Conservation (phyloP, 1,140 invertebrate species). For the Brachionus calyciflorus region DNA sequence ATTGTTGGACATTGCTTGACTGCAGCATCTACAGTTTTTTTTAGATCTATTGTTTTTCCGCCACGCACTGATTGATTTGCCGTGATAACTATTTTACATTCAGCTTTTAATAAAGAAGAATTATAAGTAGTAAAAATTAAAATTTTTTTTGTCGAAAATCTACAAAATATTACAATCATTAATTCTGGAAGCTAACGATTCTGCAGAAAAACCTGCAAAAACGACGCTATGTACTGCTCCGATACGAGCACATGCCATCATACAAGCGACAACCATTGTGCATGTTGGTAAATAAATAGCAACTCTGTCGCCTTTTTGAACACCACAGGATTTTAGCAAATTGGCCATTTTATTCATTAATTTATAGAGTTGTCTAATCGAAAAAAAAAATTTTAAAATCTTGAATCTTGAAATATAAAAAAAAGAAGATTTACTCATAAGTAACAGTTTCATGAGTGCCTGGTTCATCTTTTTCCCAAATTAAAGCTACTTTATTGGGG, state of each 20-base stretch:
- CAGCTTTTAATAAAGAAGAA: neutral
- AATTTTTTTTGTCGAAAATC: neutral
- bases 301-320: slow-evolving; percentile 64
- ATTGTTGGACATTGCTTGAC: slow-evolving; percentile 60
- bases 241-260: slow-evolving; percentile 64
- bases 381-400: too few species aligned
- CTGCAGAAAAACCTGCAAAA: slow-evolving; percentile 67
- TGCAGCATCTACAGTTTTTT: slow-evolving; percentile 63
- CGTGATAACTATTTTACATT: slow-evolving; percentile 60
- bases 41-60: slow-evolving; percentile 62
- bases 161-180: slow-evolving; percentile 58
- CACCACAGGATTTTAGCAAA: slow-evolving; percentile 59
- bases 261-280: slow-evolving; percentile 62
- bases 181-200: slow-evolving; percentile 64
- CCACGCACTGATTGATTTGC: slow-evolving; percentile 63
- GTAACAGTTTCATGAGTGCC: slow-evolving; percentile 59
- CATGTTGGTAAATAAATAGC: slow-evolving; percentile 64
- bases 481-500: slow-evolving; percentile 62
- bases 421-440: slow-evolving; percentile 54
- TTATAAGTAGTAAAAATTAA: too few species aligned
- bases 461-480: slow-evolving; percentile 66
- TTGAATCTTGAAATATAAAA: slow-evolving; percentile 51
- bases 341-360: slow-evolving; percentile 57
- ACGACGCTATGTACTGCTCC: slow-evolving; percentile 65
- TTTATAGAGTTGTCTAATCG: slow-evolving; percentile 29